Conservation (phyloP, 1,140 invertebrate genomes). For the Trachymyrmex cornetzi region DNA sequence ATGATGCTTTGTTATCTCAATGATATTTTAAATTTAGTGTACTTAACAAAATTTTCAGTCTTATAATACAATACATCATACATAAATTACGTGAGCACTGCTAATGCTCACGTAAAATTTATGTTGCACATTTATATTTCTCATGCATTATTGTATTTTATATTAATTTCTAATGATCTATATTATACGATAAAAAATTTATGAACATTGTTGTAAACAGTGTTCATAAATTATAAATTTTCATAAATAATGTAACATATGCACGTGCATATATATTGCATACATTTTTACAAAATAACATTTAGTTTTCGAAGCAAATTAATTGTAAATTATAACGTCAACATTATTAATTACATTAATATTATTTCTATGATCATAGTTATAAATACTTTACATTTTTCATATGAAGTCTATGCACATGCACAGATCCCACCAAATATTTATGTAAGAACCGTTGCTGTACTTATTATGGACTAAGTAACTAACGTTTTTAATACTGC, state of each 20-base stretch:
- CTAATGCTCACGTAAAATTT: constrained; percentile 35
- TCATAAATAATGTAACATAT: constrained; percentile 32
- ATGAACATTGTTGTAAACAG: neutral
- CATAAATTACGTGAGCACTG: constrained; percentile 17
- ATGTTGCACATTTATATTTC: constrained; percentile 38
- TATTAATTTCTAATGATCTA: constrained; percentile 25
- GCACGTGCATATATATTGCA: constrained; percentile 4
- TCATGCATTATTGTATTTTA: constrained; percentile 46
- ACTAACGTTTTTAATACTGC: constrained; percentile 19
- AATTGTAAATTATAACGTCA: constrained; percentile 33
- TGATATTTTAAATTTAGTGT: constrained; percentile 14
- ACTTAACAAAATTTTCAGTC: constrained; percentile 10
- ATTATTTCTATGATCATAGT: constrained; percentile 35
- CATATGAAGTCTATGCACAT: constrained; percentile 59
- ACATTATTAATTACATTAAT: constrained; percentile 32
- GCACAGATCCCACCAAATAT: constrained; percentile 72
- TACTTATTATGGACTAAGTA: constrained; percentile 21
- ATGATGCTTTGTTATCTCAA: constrained; percentile 19
- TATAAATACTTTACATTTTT: constrained; percentile 37
- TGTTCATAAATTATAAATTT: constrained; percentile 9
- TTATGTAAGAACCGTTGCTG: constrained; percentile 64
- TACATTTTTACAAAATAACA: constrained; percentile 29
- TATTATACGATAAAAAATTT: constrained; percentile 24
- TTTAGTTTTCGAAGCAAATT: constrained; percentile 24
- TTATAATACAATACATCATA: constrained; percentile 27